Percentiles rank a stretch among this genome's conserved stretches.
Evolutionary conservation across 2,888 invertebrate genomes (phyloP).

Genomic region (Dynastes grantii): DNA sequence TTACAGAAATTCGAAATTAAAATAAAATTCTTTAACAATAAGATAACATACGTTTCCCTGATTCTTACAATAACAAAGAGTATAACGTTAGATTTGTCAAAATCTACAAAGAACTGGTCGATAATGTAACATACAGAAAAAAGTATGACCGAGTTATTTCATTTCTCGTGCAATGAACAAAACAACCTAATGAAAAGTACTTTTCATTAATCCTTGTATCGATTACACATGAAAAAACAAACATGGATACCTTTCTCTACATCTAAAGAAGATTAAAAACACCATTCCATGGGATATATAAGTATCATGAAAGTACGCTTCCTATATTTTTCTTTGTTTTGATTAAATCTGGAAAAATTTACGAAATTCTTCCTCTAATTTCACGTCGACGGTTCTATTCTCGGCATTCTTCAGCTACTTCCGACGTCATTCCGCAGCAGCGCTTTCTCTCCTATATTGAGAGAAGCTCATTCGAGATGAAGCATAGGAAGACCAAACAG

Average conservation of each 20-base stretch:
- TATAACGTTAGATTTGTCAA: too few species aligned
- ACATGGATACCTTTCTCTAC: not conserved
- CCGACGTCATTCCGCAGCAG: not conserved
- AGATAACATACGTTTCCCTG: too few species aligned
- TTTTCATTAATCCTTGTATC: not conserved
- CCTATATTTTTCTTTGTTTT: conserved; percentile 25
- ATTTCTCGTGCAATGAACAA: too few species aligned
- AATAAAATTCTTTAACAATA: too few species aligned
- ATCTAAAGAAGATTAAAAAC: conserved; percentile 5
- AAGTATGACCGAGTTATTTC: too few species aligned
- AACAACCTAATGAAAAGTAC: too few species aligned
- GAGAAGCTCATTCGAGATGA: not conserved
- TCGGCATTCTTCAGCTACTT: conserved; percentile 29
- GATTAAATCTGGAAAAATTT: conserved; percentile 31
- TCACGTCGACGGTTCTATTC: not conserved
- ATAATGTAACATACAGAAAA: too few species aligned
- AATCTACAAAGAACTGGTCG: too few species aligned
- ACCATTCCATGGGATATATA: conserved; percentile 12
- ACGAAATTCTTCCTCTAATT: conserved; percentile 37
- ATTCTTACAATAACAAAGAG: too few species aligned
- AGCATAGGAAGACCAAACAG: not conserved
- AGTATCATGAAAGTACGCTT: not conserved
- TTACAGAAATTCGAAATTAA: too few species aligned
- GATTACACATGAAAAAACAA: not conserved
- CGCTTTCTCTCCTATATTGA: not conserved